Base-by-base conservation (phyloP, 2,888 invertebrate genomes). In the Ganaspis brasiliensis region DNA sequence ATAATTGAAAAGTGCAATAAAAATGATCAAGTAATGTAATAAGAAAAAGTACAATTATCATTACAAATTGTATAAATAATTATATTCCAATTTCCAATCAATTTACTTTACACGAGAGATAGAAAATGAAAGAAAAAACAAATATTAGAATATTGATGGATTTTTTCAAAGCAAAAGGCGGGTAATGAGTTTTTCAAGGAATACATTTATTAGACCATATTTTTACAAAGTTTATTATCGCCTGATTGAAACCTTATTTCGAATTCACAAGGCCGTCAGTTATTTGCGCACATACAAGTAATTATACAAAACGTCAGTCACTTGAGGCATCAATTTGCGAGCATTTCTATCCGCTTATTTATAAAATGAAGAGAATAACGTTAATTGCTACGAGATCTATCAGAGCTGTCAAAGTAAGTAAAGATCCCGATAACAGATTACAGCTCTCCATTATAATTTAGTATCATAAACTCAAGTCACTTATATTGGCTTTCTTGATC, bases 331-430 rank as follows among this genome's bases (percentile, higher is more conserved):
- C 45, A 24, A 45, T 40, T 45, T 67, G 21, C n/a, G 9, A 67
- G 67, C 24, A 67, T 45, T n/a, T 67, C 9, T 24, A 45, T 26
- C 14, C 67, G 24, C 24, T 45, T 67, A 67, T 67, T 67, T 45
- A n/a, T 45, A 14, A 45, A 45, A 45, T 24, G 19, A 14, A 21
- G 24, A 24, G 24, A 45, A 45, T 45, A 63, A 21, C 37, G 21
- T 24, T 63, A 45, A 63, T 63, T 63, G n/a, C 63, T 40, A 40
- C 24, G 40, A 40, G 63, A 63, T 63, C 37, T 24, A 63, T 63
- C 40, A 63, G 37, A 63, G 63, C 40, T 63, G 63, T 45, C 63
- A 63, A 63, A 63, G 40, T 63, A 24, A 40, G 63, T 63, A 45
- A 63, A 63, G 40, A 63, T 63, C 24, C 14, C 24, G 63, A 63